Base-by-base conservation (phyloP, 2,797 vertebrate genomes). In the Gambusia yucatana region DNA sequence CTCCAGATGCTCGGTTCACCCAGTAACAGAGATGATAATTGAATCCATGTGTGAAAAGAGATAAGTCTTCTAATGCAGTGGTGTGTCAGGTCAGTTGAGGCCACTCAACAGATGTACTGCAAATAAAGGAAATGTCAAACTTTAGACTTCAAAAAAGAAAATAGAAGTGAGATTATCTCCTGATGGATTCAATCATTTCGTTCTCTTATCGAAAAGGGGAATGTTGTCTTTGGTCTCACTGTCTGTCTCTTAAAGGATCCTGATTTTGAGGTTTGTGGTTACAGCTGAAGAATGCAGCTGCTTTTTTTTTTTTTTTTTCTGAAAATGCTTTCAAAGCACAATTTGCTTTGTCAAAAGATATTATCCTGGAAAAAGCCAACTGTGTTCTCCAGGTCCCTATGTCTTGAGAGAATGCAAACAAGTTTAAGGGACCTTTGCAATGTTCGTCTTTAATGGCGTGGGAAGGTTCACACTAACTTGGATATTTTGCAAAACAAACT, bases 71-170 rank as follows among this genome's bases (percentile, higher is more conserved):
- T 83, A 87, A 77, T 80, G 80, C 83, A 72, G 33, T 77, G 75
- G 77, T 86, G 84, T 87, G 80, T 90, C 87, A 89, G 86, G 86
- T 89, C 82, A 92, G 78, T n/a, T 86, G 82, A 86, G 84, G 81
- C 84, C 78, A 87, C 81, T 85, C 65, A 82, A 87, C 91, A 92
- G 90, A 88, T 93, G 89, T 85, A 82, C 72, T 89, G 84, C 90
- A 94, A 93, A 89, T 87, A 85, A 72, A 86, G 86, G 89, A 92
- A 89, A 88, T 86, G 88, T 90, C 88, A 81, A 83, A 91, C 79
- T 70, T 73, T 82, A 90, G 79, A 82, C 87, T 87, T 91, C 79
- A 86, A 82, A 75, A 85, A 82, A 72, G 76, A 76, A 84, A 77
- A 79, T 55, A 83, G 30, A 73, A 82, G 75, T 4, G 36, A 84